Evolutionary conservation across 2,888 invertebrate species (phyloP).

Genomic region (Archaeoteleia sp.): DNA sequence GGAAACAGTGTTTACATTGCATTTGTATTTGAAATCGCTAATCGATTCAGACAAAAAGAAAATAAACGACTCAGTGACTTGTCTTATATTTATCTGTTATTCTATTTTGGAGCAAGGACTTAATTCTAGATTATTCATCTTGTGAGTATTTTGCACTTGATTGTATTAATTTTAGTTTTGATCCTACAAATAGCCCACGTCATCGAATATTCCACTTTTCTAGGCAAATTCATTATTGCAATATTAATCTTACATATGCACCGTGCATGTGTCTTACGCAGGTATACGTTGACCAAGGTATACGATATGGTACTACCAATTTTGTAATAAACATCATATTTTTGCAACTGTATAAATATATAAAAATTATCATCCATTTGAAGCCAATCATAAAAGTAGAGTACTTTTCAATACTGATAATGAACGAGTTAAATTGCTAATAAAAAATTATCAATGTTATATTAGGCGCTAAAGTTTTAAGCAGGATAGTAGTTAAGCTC

Average conservation of each 20-base stretch:
- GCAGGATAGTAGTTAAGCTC: conserved; percentile 50
- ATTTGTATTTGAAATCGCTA: background rate
- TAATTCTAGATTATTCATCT: conserved; percentile 7
- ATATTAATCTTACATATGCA: too few relatives aligned
- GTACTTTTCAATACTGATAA: conserved; percentile 11
- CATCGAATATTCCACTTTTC: too few relatives aligned
- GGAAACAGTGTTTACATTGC: background rate
- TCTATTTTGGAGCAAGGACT: conserved; percentile 14
- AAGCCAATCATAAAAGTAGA: background rate
- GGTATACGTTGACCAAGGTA: too few relatives aligned
- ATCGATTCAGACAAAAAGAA: background rate
- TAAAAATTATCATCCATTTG: background rate
- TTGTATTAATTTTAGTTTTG: too few relatives aligned
- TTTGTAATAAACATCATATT: too few relatives aligned
- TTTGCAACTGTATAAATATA: conserved; percentile 25
- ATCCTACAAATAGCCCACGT: too few relatives aligned
- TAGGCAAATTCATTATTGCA: too few relatives aligned
- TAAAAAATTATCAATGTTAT: conserved; percentile 47
- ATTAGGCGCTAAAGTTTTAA: conserved; percentile 46
- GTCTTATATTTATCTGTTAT: conserved; percentile 8
- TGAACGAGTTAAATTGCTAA: conserved; percentile 23
- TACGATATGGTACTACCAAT: too few relatives aligned
- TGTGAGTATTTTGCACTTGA: too few relatives aligned
- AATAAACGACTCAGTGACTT: conserved; percentile 10
- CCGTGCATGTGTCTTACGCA: too few relatives aligned